Conservation (phyloP, 2,797 vertebrate species). For the Crenichthys baileyi region DNA sequence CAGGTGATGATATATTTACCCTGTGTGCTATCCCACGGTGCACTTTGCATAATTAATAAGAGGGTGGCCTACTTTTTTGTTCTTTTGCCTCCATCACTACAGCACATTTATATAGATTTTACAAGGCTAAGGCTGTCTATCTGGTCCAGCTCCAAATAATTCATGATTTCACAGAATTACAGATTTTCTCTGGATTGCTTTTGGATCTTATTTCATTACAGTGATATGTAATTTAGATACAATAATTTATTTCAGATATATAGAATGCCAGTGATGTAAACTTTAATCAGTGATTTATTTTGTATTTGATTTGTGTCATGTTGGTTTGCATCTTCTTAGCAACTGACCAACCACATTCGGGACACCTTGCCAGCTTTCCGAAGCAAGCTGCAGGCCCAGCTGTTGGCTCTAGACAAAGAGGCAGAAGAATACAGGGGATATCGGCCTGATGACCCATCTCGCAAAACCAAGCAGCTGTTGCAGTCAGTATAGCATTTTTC, state of each 20-base stretch:
- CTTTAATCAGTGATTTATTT: neutral
- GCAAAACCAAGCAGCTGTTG: conserved; percentile 94
- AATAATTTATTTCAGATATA: neutral
- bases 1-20: conserved; percentile 79
- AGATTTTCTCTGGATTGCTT: conserved; percentile 10
- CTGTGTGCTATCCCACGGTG: conserved; percentile 19
- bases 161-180: conserved; percentile 10
- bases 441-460: conserved; percentile 92
- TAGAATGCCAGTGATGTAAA: neutral
- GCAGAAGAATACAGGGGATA: conserved; percentile 94
- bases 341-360: conserved; percentile 97
- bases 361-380: conserved; percentile 93
- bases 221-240: neutral
- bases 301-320: conserved; percentile 6
- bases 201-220: conserved; percentile 5
- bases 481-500: conserved; percentile 84
- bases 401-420: conserved; percentile 93
- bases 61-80: conserved; percentile 32
- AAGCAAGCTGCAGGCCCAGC: conserved; percentile 93
- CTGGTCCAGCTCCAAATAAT: conserved; percentile 39
- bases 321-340: conserved; percentile 73
- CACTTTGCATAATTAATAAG: conserved; percentile 66
- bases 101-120: conserved; percentile 32
- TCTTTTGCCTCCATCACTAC: conserved; percentile 19
- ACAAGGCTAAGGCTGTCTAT: conserved; percentile 28